phyloP scores from a whole-genome alignment of 1,140 invertebrate genomes.

The Calephelis nemesis region DNA sequence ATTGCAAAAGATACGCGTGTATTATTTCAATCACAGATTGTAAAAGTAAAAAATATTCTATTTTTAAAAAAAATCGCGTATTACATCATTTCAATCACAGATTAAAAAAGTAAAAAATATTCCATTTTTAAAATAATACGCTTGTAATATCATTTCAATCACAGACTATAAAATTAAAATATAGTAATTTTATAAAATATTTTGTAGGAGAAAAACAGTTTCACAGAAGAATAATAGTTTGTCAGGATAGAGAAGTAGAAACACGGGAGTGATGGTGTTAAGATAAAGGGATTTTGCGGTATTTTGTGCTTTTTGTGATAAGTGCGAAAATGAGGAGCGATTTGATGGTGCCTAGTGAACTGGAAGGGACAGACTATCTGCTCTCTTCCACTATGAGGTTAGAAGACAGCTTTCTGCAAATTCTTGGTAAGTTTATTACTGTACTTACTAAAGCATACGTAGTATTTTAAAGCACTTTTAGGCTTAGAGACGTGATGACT shows the following conservation, averaged over 20 bases:
- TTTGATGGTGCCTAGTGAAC: conserved; percentile 75
- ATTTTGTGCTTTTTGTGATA: conserved; percentile 7
- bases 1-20: not conserved
- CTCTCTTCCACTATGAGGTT: conserved; percentile 80
- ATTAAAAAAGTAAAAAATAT: too few species aligned
- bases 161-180: too few species aligned
- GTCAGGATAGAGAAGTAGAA: not conserved
- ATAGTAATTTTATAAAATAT: too few species aligned
- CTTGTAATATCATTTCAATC: too few species aligned
- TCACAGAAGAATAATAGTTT: too few species aligned
- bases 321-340: conserved; percentile 73
- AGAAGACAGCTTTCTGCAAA: conserved; percentile 80
- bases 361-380: conserved; percentile 81
- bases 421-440: conserved; percentile 74
- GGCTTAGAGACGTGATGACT: not conserved
- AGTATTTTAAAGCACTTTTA: too few species aligned
- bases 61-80: too few species aligned
- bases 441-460: not conserved
- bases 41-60: too few species aligned
- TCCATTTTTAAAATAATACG: too few species aligned
- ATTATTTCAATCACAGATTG: too few species aligned
- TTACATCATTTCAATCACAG: too few species aligned
- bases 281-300: not conserved
- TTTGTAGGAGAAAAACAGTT: too few species aligned
- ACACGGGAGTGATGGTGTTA: conserved; percentile 6